A percentile compares a stretch with the other conserved stretches of the same genome.
Conservation (phyloP, 2,888 invertebrate species). For the Platycheirus albimanus region DNA sequence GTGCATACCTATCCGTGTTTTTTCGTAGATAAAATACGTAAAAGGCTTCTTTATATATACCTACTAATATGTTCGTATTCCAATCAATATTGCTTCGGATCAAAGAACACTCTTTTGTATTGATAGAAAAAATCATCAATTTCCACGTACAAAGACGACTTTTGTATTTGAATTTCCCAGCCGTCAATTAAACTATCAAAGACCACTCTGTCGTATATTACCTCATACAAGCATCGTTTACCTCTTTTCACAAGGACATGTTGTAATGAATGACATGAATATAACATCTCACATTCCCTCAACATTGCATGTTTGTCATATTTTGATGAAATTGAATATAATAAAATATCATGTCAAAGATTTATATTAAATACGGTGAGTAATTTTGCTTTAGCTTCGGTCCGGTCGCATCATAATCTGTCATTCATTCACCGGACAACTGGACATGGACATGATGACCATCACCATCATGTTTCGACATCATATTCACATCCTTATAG, state of each 20-base stretch:
- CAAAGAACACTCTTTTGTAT: no score
- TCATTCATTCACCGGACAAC: slow-evolving; percentile 56
- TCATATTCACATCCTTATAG: slow-evolving; percentile 27
- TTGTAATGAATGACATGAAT: slow-evolving; percentile 7
- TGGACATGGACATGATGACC: slow-evolving; percentile 60
- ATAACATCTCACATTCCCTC: slow-evolving; percentile 48
- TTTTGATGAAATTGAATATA: slow-evolving; percentile 52
- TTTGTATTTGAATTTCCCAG: no score
- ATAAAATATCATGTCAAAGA: slow-evolving; percentile 70
- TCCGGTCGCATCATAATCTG: slow-evolving; percentile 67
- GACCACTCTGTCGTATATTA: not conserved
- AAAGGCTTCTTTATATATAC: no score
- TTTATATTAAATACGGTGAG: slow-evolving; percentile 71
- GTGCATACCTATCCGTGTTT: no score
- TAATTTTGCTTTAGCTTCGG: slow-evolving; percentile 70
- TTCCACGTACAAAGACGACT: no score
- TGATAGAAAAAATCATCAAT: no score
- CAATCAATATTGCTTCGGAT: no score
- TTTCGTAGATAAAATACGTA: no score
- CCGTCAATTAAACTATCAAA: not conserved
- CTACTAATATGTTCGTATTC: no score
- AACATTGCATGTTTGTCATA: slow-evolving; percentile 12
- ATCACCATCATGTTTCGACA: slow-evolving; percentile 49
- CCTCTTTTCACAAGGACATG: slow-evolving; percentile 22
- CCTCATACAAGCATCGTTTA: not conserved